Conservation (phyloP, 2,888 invertebrate genomes). For the Clistopyga incitator region DNA sequence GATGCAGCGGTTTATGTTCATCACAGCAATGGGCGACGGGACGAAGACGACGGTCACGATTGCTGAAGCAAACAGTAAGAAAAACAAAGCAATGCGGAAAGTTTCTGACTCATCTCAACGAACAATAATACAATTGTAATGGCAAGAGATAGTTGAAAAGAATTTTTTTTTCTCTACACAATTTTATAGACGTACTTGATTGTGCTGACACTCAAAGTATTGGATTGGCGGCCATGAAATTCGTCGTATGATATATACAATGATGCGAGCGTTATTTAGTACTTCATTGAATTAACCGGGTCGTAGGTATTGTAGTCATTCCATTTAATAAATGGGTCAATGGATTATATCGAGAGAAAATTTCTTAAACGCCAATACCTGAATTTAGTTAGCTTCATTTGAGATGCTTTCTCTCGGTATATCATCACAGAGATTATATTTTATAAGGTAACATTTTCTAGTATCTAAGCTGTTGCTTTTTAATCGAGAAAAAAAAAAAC, state of each 20-base stretch:
- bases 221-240: neutral
- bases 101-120: neutral
- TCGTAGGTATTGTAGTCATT: neutral
- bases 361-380: neutral
- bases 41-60: neutral
- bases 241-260: neutral
- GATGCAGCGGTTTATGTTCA: neutral
- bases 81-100: neutral
- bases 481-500: too few species aligned
- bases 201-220: neutral
- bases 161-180: neutral
- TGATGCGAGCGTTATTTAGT: neutral
- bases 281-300: constrained; percentile 9
- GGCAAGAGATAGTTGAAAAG: neutral
- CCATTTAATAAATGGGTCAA: neutral
- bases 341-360: neutral
- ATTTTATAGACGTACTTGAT: neutral
- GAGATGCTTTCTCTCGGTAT: neutral
- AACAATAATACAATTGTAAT: neutral
- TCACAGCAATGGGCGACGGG: neutral
- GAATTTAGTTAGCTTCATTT: neutral
- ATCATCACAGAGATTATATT: neutral
- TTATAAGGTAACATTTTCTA: too few species aligned
- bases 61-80: neutral
- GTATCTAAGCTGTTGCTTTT: too few species aligned